A percentile compares a stretch with the other conserved stretches of the same genome.
phyloP scores from a whole-genome alignment of 2,888 invertebrate species.

The Tuberolachnus salignus region DNA sequence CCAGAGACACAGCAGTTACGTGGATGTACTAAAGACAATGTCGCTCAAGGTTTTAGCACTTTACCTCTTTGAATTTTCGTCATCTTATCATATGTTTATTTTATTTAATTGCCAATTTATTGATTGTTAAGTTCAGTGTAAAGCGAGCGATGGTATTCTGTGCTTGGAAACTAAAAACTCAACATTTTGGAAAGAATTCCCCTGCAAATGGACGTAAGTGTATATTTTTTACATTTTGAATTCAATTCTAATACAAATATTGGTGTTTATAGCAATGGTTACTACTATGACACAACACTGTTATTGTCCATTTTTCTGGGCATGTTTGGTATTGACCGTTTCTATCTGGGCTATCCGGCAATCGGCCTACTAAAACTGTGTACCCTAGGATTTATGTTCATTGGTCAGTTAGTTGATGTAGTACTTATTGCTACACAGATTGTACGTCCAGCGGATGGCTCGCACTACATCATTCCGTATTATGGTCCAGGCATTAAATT shows the following conservation, averaged over 20 bases:
- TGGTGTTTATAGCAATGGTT: conserved; percentile 85
- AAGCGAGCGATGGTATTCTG: conserved; percentile 80
- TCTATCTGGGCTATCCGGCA: conserved; percentile 98
- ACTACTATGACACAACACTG: conserved; percentile 88
- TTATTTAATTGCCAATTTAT: not conserved
- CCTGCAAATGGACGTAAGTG: conserved; percentile 96
- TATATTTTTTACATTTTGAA: conserved; percentile 21
- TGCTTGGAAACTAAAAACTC: conserved; percentile 81
- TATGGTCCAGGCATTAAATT: conserved; percentile 87
- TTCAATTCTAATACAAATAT: conserved; percentile 58
- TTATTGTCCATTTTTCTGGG: conserved; percentile 95
- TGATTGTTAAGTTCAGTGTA: conserved; percentile 73
- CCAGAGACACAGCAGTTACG: conserved; percentile 84
- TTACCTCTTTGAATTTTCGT: not conserved
- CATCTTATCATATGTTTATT: not conserved
- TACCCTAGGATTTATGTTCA: conserved; percentile 94
- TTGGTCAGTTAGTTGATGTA: conserved; percentile 93
- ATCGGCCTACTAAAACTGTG: conserved; percentile 93
- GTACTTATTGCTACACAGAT: conserved; percentile 94
- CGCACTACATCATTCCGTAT: conserved; percentile 90
- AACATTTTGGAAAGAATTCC: conserved; percentile 80
- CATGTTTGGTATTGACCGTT: conserved; percentile 96
- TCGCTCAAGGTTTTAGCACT: conserved; percentile 72
- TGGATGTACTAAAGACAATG: conserved; percentile 80
- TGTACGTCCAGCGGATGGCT: conserved; percentile 93